A percentile compares a stretch with the other conserved stretches of the same genome.
These are phyloP conservation scores for Pygoscelis adeliae DNA, from an alignment of 2,113 vertebrate genomes.

Conservation along the genomic window DNA sequence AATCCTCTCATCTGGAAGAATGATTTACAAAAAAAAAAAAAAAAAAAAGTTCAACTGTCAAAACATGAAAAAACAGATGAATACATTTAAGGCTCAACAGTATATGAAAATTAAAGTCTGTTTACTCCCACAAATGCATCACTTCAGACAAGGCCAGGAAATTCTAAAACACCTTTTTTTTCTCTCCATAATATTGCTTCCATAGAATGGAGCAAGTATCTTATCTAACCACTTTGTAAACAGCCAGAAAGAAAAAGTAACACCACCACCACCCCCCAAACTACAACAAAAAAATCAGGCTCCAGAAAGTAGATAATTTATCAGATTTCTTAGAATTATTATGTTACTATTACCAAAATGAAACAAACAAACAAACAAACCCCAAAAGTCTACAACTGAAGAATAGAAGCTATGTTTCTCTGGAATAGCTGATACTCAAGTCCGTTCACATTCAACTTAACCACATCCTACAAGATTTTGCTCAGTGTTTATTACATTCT, in stretches of 20 bases:
- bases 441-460: not conserved
- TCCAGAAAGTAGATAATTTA: not conserved
- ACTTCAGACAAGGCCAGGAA: not conserved
- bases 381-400: not conserved
- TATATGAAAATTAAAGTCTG: not conserved
- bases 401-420: not conserved
- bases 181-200: not conserved
- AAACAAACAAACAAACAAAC: not conserved
- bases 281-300: not conserved
- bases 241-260: not conserved
- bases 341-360: not conserved
- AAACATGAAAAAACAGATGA: not conserved
- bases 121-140: not conserved
- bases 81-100: not conserved
- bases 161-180: not conserved
- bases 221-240: not conserved
- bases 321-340: not conserved
- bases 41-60: not conserved
- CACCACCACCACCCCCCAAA: accelerated
- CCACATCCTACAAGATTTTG: not conserved
- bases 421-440: not conserved
- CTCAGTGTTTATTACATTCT: not conserved
- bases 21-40: not conserved
- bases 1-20: not conserved
- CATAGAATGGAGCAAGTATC: not conserved